phyloP scores from a whole-genome alignment of 2,888 invertebrate species.

The Heliconius sara region DNA sequence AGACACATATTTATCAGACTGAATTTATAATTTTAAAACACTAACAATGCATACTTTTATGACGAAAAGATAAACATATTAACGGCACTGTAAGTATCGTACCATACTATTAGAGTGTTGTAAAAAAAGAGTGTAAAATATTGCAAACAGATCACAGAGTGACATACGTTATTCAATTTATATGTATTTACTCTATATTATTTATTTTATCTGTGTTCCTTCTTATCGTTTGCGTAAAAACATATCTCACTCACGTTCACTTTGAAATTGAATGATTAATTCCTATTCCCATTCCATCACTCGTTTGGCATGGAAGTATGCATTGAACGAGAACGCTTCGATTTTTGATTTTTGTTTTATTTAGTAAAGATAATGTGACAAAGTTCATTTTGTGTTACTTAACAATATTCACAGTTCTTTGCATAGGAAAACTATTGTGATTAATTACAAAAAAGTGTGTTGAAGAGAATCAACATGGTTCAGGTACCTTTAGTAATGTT shows the following conservation, averaged over 20 bases:
- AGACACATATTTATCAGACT: neutral
- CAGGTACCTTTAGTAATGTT: constrained; percentile 62
- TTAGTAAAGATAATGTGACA: constrained; percentile 35
- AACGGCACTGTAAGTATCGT: neutral
- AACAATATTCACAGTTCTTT: constrained; percentile 11
- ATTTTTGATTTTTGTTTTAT: constrained; percentile 42
- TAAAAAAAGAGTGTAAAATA: neutral
- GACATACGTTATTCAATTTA: neutral
- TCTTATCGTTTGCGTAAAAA: neutral
- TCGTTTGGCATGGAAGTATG: constrained; percentile 22
- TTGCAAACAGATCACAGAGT: neutral
- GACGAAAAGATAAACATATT: too few relatives aligned
- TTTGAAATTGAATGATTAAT: constrained; percentile 19
- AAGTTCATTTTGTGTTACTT: constrained; percentile 22
- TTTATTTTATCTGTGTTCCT: neutral
- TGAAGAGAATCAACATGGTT: constrained; percentile 66
- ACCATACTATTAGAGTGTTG: neutral
- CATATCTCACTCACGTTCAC: constrained; percentile 5
- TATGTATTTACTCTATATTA: neutral
- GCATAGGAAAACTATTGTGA: constrained; percentile 3
- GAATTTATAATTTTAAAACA: neutral
- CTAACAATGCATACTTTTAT: neutral
- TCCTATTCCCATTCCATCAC: constrained; percentile 6
- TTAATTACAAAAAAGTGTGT: constrained; percentile 26
- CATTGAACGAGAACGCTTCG: constrained; percentile 27